Base-by-base conservation (phyloP, 2,113 vertebrate species). In the Dipodomys ordii region DNA sequence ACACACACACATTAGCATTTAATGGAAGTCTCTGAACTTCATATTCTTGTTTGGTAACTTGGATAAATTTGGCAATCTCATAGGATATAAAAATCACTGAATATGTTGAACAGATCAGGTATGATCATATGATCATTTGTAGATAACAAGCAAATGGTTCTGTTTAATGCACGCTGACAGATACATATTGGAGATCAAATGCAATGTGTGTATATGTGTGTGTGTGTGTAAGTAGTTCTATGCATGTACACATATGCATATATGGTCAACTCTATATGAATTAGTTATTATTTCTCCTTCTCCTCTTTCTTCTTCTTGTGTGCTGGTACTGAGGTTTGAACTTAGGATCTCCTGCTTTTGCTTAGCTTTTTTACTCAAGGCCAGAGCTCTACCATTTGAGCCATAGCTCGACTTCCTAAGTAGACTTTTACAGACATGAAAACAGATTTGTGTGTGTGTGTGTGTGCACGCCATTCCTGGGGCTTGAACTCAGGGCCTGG, bases 31-130 rank as follows among this genome's bases (percentile, higher is more conserved):
- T 18, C 53, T 57, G 53, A 89, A 80, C 79, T 72, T 94, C 89
- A 57, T 92, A 84, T 6, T 78, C 87, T 81, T 89, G 32, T 80
- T 83, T 87, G 83, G 83, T 84, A 89, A 87, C 46, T n/a, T 35
- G 68, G 32, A 76, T 39, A 88, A 93, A 80, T 69, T 62, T 84
- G 53, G 28, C 85, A 73, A 69, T 94, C 83, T 94, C 65, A 76
- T 10, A 94, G 89, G 62, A 88, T n/a, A n/a, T n/a, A n/a, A n/a
- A n/a, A n/a, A n/a, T n/a, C n/a, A n/a, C n/a, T n/a, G n/a, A n/a
- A n/a, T n/a, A n/a, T n/a, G 8, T n/a, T 87, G 64, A 94, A 20
- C 87, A 74, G 80, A 77, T 57, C 74, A 91, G 65, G 12, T 28
- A 69, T 84, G 64, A 28, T 64, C 28, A 44, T 6, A 72, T 44